phyloP scores from a whole-genome alignment of 2,888 invertebrate genomes.

The Hirtodrosophila trivittata region DNA sequence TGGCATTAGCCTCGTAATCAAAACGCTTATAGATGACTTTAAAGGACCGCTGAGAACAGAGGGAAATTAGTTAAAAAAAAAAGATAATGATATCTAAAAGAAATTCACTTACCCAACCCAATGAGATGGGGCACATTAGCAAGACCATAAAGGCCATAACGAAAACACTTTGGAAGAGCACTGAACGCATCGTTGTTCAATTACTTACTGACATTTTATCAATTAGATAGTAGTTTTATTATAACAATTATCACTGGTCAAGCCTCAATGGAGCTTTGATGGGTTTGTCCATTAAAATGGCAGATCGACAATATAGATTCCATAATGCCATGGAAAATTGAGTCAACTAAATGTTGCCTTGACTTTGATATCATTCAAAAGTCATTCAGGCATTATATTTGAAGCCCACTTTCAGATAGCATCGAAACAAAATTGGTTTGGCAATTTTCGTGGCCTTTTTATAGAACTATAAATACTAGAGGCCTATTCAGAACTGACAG shows the following conservation, averaged over 20 bases:
- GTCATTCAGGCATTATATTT: conserved; percentile 44
- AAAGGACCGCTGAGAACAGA: conserved; percentile 82
- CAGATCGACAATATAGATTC: conserved; percentile 19
- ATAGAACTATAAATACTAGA: conserved; percentile 48
- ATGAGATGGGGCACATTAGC: conserved; percentile 38
- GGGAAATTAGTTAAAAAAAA: neutral
- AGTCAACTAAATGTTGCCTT: conserved; percentile 37
- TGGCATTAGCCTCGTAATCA: conserved; percentile 65
- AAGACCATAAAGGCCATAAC: conserved; percentile 44
- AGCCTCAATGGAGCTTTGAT: conserved; percentile 62
- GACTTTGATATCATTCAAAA: conserved; percentile 29
- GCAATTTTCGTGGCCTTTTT: conserved; percentile 8
- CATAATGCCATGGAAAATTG: conserved; percentile 35
- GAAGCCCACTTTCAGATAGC: conserved; percentile 38
- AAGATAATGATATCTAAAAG: neutral
- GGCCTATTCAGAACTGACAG: conserved; percentile 13
- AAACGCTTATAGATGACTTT: conserved; percentile 72
- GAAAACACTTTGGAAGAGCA: conserved; percentile 27
- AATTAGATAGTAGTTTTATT: conserved; percentile 51
- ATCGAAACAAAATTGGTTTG: conserved; percentile 40
- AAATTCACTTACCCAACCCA: conserved; percentile 73
- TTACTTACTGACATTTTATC: conserved; percentile 61
- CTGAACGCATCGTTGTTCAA: conserved; percentile 53
- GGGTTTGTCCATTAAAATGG: conserved; percentile 41
- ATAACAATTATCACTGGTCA: conserved; percentile 37